These are phyloP conservation scores for Amblyopsis rosae DNA, from an alignment of 2,113 vertebrate genomes.

Conservation along the genomic window DNA sequence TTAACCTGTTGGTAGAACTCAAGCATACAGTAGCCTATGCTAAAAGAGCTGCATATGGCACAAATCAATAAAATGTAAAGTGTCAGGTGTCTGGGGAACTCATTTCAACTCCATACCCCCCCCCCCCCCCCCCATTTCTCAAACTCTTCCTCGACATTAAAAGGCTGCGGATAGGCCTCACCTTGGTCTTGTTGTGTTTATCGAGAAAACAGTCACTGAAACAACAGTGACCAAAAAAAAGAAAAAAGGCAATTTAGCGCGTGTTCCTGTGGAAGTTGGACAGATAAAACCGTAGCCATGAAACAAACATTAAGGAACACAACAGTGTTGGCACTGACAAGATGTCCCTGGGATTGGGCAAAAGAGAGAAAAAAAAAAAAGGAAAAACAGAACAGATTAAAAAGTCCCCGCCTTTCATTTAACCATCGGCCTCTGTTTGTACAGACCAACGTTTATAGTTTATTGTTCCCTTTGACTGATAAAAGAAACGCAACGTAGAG, in stretches of 20 bases:
- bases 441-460: constrained; percentile 8
- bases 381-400: constrained; percentile 22
- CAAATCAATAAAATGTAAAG: constrained; percentile 61
- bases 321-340: constrained; percentile 73
- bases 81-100: constrained; percentile 64
- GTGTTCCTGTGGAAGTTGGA: constrained; percentile 41
- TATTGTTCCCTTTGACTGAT: constrained; percentile 60
- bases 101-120: constrained; percentile 26
- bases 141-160: constrained; percentile 50
- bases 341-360: constrained; percentile 54
- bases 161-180: constrained; percentile 67
- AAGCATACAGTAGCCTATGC: constrained; percentile 33
- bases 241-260: constrained; percentile 43
- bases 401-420: constrained; percentile 40
- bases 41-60: constrained; percentile 66
- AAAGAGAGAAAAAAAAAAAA: constrained; percentile 24
- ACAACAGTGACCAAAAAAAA: constrained; percentile 43
- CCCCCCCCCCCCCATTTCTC: constrained; percentile 7
- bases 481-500: constrained; percentile 47
- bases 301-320: constrained; percentile 44
- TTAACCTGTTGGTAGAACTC: constrained; percentile 35
- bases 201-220: constrained; percentile 17
- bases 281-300: constrained; percentile 31
- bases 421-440: constrained; percentile 18
- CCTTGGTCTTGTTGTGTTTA: constrained; percentile 62